A percentile compares a stretch with the other conserved stretches of the same genome.
phyloP scores from a whole-genome alignment of 2,797 vertebrate species.

The Lerista edwardsae region DNA sequence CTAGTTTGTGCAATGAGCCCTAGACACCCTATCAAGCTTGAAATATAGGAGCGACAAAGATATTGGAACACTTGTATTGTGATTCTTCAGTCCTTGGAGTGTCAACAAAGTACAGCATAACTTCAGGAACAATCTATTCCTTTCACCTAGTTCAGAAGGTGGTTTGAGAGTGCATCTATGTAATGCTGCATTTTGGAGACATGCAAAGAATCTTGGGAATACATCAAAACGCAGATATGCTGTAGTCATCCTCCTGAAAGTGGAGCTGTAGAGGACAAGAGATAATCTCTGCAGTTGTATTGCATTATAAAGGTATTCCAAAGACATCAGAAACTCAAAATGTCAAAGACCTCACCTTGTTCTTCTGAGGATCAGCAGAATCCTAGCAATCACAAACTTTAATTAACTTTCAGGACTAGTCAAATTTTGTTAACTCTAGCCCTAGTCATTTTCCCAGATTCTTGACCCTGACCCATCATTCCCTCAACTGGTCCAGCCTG shows the following conservation, averaged over 20 bases:
- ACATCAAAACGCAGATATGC: too few species aligned
- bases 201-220: too few species aligned
- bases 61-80: background rate
- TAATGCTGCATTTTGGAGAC: too few species aligned
- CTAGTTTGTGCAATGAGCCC: too few species aligned
- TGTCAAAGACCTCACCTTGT: background rate
- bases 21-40: background rate
- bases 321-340: background rate
- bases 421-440: background rate
- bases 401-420: background rate
- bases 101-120: background rate
- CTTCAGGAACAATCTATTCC: background rate
- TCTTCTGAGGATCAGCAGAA: background rate
- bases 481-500: background rate
- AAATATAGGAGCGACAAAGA: background rate
- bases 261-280: too few species aligned
- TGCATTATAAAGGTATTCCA: background rate
- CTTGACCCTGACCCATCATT: background rate
- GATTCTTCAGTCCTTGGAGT: background rate
- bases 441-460: too few species aligned
- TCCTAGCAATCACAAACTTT: background rate
- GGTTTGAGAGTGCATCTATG: too few species aligned
- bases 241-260: too few species aligned
- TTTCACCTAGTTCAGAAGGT: too few species aligned
- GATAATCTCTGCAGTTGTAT: background rate